phyloP scores from a whole-genome alignment of 2,113 vertebrate species.

The Engraulis encrasicolus region DNA sequence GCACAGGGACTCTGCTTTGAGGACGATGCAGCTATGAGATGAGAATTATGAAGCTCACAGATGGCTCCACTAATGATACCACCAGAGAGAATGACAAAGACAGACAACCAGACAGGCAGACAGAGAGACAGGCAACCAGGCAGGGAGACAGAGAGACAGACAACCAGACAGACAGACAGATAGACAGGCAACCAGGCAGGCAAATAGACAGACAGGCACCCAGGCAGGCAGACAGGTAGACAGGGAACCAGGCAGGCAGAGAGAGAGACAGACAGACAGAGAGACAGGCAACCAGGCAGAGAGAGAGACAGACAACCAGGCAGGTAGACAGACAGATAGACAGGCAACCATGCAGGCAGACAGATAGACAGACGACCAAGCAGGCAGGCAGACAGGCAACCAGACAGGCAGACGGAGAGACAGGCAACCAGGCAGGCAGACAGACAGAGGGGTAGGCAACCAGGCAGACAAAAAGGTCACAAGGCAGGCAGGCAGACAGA shows the following conservation, averaged over 20 bases:
- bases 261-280: background rate
- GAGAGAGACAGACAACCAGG: too few species aligned
- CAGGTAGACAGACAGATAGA: too few species aligned
- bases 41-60: conserved; percentile 14
- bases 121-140: background rate
- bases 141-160: background rate
- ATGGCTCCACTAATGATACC: conserved; percentile 43
- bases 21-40: too few species aligned
- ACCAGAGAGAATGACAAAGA: conserved; percentile 9
- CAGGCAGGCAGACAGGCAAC: too few species aligned
- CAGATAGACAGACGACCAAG: too few species aligned
- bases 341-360: too few species aligned
- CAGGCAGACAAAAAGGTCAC: too few species aligned
- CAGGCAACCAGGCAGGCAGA: too few species aligned
- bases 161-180: background rate
- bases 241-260: background rate
- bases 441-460: too few species aligned
- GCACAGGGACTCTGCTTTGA: too few species aligned
- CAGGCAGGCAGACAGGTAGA: background rate
- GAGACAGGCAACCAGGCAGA: background rate
- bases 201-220: background rate
- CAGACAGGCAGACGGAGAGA: too few species aligned
- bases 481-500: too few species aligned
- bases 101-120: conserved; percentile 22
- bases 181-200: background rate